Base-by-base conservation (phyloP, 2,797 vertebrate genomes). In the Gymnocypris eckloni region DNA sequence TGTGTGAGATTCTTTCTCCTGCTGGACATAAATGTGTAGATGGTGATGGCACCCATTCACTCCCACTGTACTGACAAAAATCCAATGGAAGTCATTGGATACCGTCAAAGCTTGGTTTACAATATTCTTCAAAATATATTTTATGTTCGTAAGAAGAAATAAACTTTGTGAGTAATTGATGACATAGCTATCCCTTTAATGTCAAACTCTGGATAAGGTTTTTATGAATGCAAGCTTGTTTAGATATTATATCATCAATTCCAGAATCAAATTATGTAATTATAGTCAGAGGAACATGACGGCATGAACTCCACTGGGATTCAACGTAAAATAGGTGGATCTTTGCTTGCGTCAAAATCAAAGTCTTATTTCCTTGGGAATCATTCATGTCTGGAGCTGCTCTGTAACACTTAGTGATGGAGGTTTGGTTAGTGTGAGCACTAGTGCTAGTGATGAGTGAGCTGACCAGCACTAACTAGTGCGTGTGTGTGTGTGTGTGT, bases 401-500 rank as follows among this genome's bases (percentile, higher is more conserved):
- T 15, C 28, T 37, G 37, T 9, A 37, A 67, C 64, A 67, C 15
- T 18, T 8, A 16, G 13, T 33, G 28, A 6, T 33, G 3, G 6
- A 22, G 37, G 39, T 71, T 43, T 71, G 20, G n/a, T 72, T 3
- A 8, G 22, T 72, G n/a, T 25, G 12, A 9, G 70, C 7, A 20
- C 28, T 69, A 37, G 28, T 37, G 9, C 66, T 20, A 37, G 22
- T 25, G 43, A 73, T 48, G 71, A 45, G 71, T 43, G 41, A 41
- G 18, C 37, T 86, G 73, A 81, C 79, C 85, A 61, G 9, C 28
- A 20, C 43, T 43, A 11, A 8, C 15, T 8, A 16, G 28, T 33
- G 50, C 25, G 16, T n/a, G 59, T 61, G 78, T 52, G 88, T 77
- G 54, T 56, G 59, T 50, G 67, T 59, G 13, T 88, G 43, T 33